Evolutionary conservation across 64 coral and sea anemone genomes (phyloP).

Genomic region (Actinia equina): DNA sequence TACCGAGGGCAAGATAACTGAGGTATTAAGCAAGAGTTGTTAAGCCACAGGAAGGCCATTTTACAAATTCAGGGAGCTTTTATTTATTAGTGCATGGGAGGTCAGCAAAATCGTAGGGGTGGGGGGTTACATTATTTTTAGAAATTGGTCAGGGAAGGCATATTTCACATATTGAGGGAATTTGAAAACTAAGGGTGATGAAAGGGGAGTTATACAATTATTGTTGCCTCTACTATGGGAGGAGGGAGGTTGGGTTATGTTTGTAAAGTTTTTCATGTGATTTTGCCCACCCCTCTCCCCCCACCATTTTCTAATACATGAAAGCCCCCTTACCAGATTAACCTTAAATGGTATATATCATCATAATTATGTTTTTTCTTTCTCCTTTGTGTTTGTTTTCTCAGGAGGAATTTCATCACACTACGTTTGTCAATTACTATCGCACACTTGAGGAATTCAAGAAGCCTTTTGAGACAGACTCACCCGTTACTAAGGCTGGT

Average conservation of each 20-base stretch:
- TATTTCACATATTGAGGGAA: too few relatives aligned
- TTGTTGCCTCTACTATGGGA: too few relatives aligned
- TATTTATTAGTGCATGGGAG: not conserved
- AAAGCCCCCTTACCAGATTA: not conserved
- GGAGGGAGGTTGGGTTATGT: too few relatives aligned
- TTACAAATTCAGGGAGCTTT: not conserved
- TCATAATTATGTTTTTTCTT: not conserved
- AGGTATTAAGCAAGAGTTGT: conserved; percentile 23
- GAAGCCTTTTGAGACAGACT: conserved; percentile 50
- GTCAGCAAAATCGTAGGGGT: too few relatives aligned
- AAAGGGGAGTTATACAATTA: too few relatives aligned
- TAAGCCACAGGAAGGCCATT: not conserved
- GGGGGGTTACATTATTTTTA: too few relatives aligned
- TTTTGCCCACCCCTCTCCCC: too few relatives aligned
- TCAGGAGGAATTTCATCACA: conserved; percentile 70
- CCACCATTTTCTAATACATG: not conserved
- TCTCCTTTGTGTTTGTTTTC: too few relatives aligned
- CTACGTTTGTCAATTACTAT: conserved; percentile 71
- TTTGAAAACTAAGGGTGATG: too few relatives aligned
- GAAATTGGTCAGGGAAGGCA: too few relatives aligned
- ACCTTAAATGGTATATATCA: not conserved
- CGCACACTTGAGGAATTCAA: conserved; percentile 77
- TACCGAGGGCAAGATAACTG: conserved; percentile 48
- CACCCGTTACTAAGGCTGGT: conserved; percentile 54
- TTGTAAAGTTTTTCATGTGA: too few relatives aligned